These are phyloP conservation scores for Odocoileus hemionus DNA, from an alignment of 2,113 vertebrate species.

Conservation along the genomic window DNA sequence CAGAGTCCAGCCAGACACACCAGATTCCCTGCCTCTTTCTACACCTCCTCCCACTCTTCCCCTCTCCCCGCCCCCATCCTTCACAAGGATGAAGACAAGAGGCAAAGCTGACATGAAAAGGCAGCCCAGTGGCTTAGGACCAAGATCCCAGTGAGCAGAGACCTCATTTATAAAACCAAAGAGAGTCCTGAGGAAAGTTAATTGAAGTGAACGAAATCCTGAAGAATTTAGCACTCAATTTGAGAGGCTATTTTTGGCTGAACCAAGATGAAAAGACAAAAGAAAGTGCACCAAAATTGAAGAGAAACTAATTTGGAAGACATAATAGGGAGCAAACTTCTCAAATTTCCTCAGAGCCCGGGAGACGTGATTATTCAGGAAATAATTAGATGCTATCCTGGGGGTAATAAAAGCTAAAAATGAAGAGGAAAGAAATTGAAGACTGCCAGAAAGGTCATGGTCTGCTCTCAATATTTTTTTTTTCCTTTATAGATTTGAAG, in stretches of 20 bases:
- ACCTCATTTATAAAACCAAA: slow-evolving; percentile 66
- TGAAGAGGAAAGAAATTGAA: slow-evolving; percentile 48
- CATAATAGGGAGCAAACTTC: slow-evolving; percentile 64
- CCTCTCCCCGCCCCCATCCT: not conserved
- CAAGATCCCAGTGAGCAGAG: not conserved
- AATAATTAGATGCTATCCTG: slow-evolving; percentile 75
- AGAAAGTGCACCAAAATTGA: slow-evolving; percentile 54
- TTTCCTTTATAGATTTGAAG: slow-evolving; percentile 31
- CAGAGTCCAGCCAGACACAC: not conserved
- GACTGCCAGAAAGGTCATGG: slow-evolving; percentile 55
- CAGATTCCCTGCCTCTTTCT: not conserved
- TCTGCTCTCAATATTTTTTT: slow-evolving; percentile 30
- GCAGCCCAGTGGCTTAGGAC: not conserved
- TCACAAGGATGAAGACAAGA: not conserved
- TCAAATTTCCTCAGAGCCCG: slow-evolving; percentile 63
- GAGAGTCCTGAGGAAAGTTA: slow-evolving; percentile 69
- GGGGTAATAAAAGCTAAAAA: slow-evolving; percentile 70
- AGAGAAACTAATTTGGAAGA: slow-evolving; percentile 74
- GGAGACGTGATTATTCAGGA: slow-evolving; percentile 72
- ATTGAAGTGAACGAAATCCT: slow-evolving; percentile 71
- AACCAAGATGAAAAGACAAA: slow-evolving; percentile 74
- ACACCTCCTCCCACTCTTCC: accelerated
- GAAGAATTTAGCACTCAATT: slow-evolving; percentile 69
- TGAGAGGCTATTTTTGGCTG: slow-evolving; percentile 74
- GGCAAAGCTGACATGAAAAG: not conserved